Evolutionary conservation across 1,140 invertebrate genomes (phyloP).

Genomic region (Papilio aristodemus): DNA sequence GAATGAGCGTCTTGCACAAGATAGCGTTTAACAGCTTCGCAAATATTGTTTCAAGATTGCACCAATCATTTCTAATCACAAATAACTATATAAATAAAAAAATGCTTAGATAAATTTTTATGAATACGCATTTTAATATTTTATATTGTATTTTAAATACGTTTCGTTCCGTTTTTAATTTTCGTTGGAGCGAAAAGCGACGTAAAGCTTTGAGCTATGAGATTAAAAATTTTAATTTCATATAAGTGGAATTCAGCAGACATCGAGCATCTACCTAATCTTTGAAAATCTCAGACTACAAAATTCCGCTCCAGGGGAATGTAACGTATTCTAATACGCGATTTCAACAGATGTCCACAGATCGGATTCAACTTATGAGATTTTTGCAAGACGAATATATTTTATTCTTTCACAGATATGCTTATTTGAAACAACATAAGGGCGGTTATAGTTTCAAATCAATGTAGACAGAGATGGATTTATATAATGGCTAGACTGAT

Average conservation of each 20-base stretch:
- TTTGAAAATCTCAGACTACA: background rate
- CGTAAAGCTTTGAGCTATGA: background rate
- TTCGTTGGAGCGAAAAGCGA: background rate
- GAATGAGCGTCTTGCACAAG: no score
- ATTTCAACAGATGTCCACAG: slow-evolving; percentile 26
- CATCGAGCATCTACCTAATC: slow-evolving; percentile 4
- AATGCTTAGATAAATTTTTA: no score
- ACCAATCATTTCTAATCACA: no score
- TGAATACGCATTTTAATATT: no score
- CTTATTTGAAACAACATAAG: background rate
- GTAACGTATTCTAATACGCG: slow-evolving; percentile 21
- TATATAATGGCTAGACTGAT: no score
- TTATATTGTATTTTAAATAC: background rate
- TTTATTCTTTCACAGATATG: slow-evolving; percentile 14
- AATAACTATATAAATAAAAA: no score
- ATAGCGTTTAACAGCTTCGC: no score
- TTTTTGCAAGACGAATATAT: slow-evolving; percentile 14
- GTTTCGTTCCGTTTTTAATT: no score
- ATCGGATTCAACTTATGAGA: slow-evolving; percentile 22
- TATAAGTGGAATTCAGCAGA: slow-evolving; percentile 6
- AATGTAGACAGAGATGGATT: no score
- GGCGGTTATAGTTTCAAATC: no score
- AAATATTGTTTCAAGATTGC: no score
- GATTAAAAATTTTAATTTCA: background rate
- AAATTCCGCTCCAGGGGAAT: background rate